Evolutionary conservation across 1,140 invertebrate species (phyloP).

Genomic region (Coenobita brevimanus): DNA sequence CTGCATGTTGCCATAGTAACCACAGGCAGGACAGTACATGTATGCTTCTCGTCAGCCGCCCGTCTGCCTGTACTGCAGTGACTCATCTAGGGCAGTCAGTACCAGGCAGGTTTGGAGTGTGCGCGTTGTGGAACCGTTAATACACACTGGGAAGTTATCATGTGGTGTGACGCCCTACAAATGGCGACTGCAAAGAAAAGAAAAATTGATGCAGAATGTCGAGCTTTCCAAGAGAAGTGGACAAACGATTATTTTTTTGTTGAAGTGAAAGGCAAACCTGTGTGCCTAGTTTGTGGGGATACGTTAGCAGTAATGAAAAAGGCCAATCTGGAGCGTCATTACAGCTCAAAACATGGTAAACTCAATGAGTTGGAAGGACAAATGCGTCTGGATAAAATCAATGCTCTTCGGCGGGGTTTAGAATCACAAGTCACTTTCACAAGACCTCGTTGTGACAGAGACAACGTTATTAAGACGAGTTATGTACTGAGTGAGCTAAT

Average conservation of each 20-base stretch:
- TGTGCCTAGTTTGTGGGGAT: slow-evolving; percentile 19
- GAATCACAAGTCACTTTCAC: slow-evolving; percentile 35
- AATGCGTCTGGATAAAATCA: slow-evolving; percentile 34
- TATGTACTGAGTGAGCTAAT: slow-evolving; percentile 16
- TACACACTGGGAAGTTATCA: slow-evolving; percentile 15
- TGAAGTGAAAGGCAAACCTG: slow-evolving; percentile 27
- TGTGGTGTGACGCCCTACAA: background rate
- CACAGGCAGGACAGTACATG: slow-evolving; percentile 16
- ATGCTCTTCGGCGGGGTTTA: slow-evolving; percentile 28
- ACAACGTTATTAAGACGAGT: background rate
- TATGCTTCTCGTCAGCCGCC: background rate
- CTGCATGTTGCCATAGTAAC: slow-evolving; percentile 10
- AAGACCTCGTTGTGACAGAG: slow-evolving; percentile 27
- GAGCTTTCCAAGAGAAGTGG: slow-evolving; percentile 23
- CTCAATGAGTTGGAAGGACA: slow-evolving; percentile 16
- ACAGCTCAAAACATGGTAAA: slow-evolving; percentile 22
- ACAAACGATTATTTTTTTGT: slow-evolving; percentile 45
- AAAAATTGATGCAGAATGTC: slow-evolving; percentile 25
- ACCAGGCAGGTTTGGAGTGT: background rate
- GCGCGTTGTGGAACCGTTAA: background rate
- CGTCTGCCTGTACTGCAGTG: slow-evolving; percentile 4
- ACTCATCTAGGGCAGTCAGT: slow-evolving; percentile 16
- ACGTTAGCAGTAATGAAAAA: slow-evolving; percentile 25
- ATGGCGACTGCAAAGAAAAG: slow-evolving; percentile 32
- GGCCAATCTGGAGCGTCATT: slow-evolving; percentile 30